Conservation (phyloP, 2,113 vertebrate genomes). For the Macaca mulatta region DNA sequence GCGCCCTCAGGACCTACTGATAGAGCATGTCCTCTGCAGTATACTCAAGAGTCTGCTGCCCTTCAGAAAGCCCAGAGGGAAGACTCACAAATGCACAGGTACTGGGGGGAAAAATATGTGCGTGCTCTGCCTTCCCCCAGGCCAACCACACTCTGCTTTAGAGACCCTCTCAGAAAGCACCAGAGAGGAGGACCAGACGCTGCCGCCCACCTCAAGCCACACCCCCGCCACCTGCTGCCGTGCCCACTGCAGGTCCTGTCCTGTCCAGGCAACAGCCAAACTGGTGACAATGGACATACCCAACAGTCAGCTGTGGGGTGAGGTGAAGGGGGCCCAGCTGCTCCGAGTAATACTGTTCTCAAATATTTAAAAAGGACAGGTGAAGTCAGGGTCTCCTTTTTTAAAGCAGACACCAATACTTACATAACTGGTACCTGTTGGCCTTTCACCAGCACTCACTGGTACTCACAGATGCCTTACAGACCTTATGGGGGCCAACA, state of each 20-base stretch:
- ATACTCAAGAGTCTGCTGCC: neutral
- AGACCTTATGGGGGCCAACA: neutral
- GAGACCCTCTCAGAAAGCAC: conserved; percentile 46
- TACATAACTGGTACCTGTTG: neutral
- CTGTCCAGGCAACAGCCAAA: neutral
- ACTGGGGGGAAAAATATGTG: neutral
- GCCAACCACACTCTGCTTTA: neutral
- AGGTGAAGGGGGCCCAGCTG: neutral
- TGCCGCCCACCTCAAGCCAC: neutral
- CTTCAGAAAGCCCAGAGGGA: neutral
- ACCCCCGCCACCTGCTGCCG: neutral
- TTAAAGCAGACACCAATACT: neutral
- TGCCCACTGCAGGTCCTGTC: neutral
- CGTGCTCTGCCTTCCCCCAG: neutral
- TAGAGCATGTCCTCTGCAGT: neutral
- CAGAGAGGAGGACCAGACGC: conserved; percentile 26
- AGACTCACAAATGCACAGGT: neutral
- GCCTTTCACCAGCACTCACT: neutral
- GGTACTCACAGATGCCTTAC: neutral
- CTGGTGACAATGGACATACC: neutral
- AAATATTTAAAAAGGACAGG: neutral
- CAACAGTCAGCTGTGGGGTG: neutral
- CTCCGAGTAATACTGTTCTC: conserved; percentile 7
- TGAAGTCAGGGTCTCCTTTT: neutral
- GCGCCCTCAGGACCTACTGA: too few species aligned